phyloP scores from a whole-genome alignment of 2,888 invertebrate species.

The Lamellibrachia columna region DNA sequence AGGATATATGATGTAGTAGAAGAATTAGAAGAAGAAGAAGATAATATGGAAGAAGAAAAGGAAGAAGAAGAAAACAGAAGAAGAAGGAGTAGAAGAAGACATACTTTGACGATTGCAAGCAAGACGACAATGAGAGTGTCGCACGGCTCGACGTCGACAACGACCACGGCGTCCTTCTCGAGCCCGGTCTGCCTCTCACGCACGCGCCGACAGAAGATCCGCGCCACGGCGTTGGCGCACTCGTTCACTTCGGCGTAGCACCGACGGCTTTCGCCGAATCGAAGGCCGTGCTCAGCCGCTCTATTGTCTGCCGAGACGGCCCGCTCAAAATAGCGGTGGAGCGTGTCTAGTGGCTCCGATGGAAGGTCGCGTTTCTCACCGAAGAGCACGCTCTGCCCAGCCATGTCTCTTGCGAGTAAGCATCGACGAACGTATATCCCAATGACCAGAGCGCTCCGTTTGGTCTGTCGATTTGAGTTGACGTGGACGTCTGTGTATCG shows the following conservation, averaged over 20 bases:
- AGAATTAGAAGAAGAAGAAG: too few relatives aligned
- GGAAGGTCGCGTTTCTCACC: neutral
- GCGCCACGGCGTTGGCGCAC: conserved; percentile 30
- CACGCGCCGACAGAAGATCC: conserved; percentile 19
- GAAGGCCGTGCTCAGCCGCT: conserved; percentile 22
- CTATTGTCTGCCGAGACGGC: conserved; percentile 17
- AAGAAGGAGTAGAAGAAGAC: too few relatives aligned
- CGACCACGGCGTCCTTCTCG: conserved; percentile 20
- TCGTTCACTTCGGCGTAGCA: conserved; percentile 33
- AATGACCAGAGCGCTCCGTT: neutral
- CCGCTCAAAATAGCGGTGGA: conserved; percentile 31
- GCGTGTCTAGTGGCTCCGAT: neutral
- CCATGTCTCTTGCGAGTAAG: neutral
- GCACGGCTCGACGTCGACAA: conserved; percentile 35
- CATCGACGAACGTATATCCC: neutral
- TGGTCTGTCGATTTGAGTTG: too few relatives aligned
- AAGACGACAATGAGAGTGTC: conserved; percentile 28
- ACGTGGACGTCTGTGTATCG: too few relatives aligned
- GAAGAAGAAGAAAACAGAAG: too few relatives aligned
- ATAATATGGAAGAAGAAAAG: too few relatives aligned
- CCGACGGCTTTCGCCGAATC: conserved; percentile 25
- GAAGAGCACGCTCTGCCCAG: neutral
- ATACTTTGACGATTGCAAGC: conserved; percentile 33
- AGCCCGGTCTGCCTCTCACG: neutral
- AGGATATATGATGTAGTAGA: too few relatives aligned